Conservation (phyloP, 2,113 vertebrate genomes). For the Syngnathoides biaculeatus region DNA sequence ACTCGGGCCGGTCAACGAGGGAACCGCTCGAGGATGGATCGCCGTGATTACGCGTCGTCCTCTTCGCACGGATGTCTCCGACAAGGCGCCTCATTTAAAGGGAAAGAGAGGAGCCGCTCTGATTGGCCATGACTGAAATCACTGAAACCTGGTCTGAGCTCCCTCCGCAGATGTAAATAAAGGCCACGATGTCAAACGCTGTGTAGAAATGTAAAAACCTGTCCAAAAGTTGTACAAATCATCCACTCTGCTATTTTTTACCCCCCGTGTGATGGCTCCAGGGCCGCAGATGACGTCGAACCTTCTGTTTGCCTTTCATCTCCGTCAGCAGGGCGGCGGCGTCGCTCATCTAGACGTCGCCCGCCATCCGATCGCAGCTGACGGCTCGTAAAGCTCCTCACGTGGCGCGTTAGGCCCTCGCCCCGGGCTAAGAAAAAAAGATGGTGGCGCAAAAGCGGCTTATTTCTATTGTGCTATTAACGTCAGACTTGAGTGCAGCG, state of each 20-base stretch:
- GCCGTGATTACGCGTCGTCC: too few species aligned
- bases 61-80: too few species aligned
- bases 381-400: constrained; percentile 90
- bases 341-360: neutral
- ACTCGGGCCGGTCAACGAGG: too few species aligned
- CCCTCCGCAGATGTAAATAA: too few species aligned
- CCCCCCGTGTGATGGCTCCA: neutral
- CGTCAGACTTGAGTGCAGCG: constrained; percentile 98
- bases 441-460: constrained; percentile 86
- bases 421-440: constrained; percentile 96
- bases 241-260: neutral
- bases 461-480: constrained; percentile 99
- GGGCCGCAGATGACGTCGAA: neutral
- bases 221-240: too few species aligned
- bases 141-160: too few species aligned
- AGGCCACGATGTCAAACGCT: too few species aligned
- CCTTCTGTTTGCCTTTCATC: neutral
- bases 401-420: constrained; percentile 92
- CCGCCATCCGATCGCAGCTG: constrained; percentile 93
- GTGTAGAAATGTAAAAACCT: too few species aligned
- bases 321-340: neutral
- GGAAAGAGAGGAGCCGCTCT: too few species aligned
- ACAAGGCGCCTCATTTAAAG: too few species aligned
- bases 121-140: too few species aligned
- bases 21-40: too few species aligned